Evolutionary conservation across 2,113 vertebrate species (phyloP), one percentile per base, ranked within the genome.

Genomic region (Charadrius vociferus): DNA sequence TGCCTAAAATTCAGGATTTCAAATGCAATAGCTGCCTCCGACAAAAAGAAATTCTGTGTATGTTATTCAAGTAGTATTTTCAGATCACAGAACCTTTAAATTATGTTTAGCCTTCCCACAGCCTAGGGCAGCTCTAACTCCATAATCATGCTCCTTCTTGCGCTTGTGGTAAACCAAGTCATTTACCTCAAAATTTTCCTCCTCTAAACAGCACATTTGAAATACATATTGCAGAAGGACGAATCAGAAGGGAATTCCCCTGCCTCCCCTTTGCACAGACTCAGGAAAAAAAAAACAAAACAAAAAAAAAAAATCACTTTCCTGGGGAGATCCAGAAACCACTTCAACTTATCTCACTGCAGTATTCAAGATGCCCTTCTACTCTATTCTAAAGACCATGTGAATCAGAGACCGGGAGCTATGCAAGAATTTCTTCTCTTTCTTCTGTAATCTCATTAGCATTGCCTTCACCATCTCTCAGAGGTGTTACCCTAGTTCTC

Each of bases 401-500:
- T 63, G 66, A 90, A 47, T 56, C 32, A 81, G n/a, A 71, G 56
- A 92, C 65, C 36, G 1, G 5, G 39, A 93, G 86, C 49, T 88
- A 72, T 20, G 29, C 7, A 79, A 79, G 45, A 79, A 71, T n/a
- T 65, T 49, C 5, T 86, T 14, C 8, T 45, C 9, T 19, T 47
- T 29, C 26, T 67, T 72, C 61, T 70, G 19, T 24, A 34, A 70
- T 82, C 78, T 93, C 45, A 73, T 93, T 77, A 95, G 43, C 85
- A 53, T 53, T 73, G 59, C 45, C 36, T 74, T 74, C 47, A 45
- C 43, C 49, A 55, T 61, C 18, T 87, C 80, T 67, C 81, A 50
- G 66, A 92, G 73, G 73, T 62, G 53, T 71, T 95, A 92, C 77
- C 77, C 77, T 63, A 78, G 56, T 87, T 97, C 80, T 91, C 83